phyloP scores from a whole-genome alignment of 2,888 invertebrate species.

The Imbricaverruca yamaguchii region DNA sequence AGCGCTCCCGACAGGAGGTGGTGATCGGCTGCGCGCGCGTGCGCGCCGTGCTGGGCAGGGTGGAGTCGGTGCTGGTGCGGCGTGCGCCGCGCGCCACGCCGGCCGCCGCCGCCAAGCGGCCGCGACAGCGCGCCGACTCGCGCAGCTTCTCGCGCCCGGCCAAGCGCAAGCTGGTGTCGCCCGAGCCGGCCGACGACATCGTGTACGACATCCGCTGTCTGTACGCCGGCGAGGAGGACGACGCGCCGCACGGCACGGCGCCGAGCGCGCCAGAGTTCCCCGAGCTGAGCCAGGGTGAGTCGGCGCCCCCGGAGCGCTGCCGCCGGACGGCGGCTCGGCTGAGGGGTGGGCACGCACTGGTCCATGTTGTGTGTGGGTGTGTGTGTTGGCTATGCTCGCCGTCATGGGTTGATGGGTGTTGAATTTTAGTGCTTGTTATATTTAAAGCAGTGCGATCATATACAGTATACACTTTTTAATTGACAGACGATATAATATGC shows the following conservation, averaged over 20 bases:
- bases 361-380: no score
- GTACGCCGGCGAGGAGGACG: constrained; percentile 7
- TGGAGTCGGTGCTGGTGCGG: constrained; percentile 5
- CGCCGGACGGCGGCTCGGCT: no score
- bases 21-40: not conserved
- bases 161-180: constrained; percentile 5
- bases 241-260: not conserved
- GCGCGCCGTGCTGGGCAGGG: not conserved
- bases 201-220: constrained; percentile 8
- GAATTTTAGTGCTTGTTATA: not conserved
- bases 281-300: not conserved
- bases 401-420: not conserved
- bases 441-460: not conserved
- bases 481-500: no score
- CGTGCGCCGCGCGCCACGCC: not conserved
- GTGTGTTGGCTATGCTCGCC: not conserved
- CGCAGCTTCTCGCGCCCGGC: constrained; percentile 17
- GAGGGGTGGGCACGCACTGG: not conserved
- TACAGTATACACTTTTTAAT: no score
- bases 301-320: not conserved
- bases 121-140: not conserved
- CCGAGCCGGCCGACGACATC: not conserved
- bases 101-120: not conserved
- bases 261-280: not conserved
- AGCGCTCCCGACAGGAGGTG: not conserved